A percentile compares a stretch with the other conserved stretches of the same genome.
Conservation (phyloP, 2,888 invertebrate species). For the Campopleginae sp. region DNA sequence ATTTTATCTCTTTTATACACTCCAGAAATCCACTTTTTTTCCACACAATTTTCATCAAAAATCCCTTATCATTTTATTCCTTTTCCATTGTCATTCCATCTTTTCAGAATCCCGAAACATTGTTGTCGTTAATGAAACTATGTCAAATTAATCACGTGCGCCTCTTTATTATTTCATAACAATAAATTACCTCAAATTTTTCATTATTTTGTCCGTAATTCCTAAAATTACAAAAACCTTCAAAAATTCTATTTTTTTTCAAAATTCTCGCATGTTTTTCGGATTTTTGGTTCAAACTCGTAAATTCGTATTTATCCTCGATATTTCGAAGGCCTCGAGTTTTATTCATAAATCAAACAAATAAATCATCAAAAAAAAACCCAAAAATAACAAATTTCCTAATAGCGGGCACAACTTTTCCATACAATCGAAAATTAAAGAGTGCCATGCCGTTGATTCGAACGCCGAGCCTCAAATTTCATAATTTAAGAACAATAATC, state of each 20-base stretch:
- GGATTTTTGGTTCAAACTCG: background rate
- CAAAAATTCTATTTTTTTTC: background rate
- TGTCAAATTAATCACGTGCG: slow-evolving; percentile 34
- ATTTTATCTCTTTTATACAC: slow-evolving; percentile 5
- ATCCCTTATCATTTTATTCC: background rate
- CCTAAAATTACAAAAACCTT: background rate
- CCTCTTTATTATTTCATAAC: background rate
- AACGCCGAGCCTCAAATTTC: background rate
- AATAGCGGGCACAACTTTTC: too few relatives aligned
- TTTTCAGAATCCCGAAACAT: background rate
- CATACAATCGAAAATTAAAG: background rate
- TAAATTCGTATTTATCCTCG: background rate
- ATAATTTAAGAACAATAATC: background rate
- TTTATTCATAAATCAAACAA: background rate
- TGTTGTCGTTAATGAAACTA: background rate
- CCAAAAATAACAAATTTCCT: too few relatives aligned
- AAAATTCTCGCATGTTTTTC: background rate
- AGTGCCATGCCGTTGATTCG: background rate
- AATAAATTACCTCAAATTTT: background rate
- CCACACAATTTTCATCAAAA: background rate
- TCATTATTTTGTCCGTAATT: background rate
- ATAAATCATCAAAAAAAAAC: too few relatives aligned
- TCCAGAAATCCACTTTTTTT: background rate
- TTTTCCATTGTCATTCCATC: background rate
- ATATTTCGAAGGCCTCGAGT: background rate